These are phyloP conservation scores for Sapajus apella DNA, from an alignment of 2,113 vertebrate species.

Conservation along the genomic window DNA sequence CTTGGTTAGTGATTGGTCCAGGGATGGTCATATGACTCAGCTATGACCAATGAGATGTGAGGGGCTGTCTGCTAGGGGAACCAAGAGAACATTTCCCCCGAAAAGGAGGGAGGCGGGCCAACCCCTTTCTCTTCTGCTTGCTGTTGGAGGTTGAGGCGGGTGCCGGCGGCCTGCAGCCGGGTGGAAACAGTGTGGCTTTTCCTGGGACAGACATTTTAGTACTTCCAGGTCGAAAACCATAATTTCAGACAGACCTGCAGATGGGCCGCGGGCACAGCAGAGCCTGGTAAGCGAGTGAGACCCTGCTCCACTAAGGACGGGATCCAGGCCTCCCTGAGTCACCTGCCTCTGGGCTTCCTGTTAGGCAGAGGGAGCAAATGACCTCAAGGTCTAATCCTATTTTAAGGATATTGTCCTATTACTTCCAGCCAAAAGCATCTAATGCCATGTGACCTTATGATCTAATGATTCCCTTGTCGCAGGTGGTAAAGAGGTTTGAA, in stretches of 20 bases:
- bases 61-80: neutral
- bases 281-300: neutral
- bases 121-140: neutral
- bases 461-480: neutral
- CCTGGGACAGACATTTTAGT: neutral
- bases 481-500: neutral
- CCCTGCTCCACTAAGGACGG: neutral
- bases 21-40: neutral
- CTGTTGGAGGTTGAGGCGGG: neutral
- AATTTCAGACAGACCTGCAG: neutral
- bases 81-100: neutral
- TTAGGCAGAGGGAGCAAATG: neutral
- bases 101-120: accelerated
- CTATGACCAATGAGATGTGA: neutral
- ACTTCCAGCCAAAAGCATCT: neutral
- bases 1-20: neutral
- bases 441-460: neutral
- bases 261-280: neutral
- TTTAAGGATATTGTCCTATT: neutral
- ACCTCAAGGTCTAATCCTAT: neutral
- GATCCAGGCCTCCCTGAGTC: neutral
- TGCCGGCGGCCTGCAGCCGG: neutral
- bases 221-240: neutral
- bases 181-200: neutral
- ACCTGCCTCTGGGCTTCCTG: neutral